phyloP scores from a whole-genome alignment of 2,888 invertebrate species.

The Creontiades dilutus region DNA sequence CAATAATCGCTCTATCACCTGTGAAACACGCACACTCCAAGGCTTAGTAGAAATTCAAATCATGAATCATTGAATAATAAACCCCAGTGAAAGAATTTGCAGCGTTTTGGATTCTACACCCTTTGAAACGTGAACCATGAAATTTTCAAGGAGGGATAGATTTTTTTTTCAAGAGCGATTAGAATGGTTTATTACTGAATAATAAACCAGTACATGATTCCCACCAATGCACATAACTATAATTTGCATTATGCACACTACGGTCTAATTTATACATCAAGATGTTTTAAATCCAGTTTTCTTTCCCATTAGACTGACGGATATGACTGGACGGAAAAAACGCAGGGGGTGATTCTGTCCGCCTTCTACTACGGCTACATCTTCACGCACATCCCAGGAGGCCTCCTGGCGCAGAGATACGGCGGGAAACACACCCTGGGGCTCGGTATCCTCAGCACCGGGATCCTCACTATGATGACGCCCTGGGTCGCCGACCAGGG shows the following conservation, averaged over 20 bases:
- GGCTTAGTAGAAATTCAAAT: no score
- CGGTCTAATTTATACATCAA: background rate
- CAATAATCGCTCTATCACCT: no score
- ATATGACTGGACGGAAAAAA: slow-evolving; percentile 85
- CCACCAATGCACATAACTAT: background rate
- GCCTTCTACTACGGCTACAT: slow-evolving; percentile 80
- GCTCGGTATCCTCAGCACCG: slow-evolving; percentile 79
- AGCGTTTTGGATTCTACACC: no score
- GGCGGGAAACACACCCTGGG: slow-evolving; percentile 80
- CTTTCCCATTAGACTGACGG: slow-evolving; percentile 78
- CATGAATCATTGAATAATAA: no score
- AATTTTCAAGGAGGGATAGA: no score
- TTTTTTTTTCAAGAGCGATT: no score
- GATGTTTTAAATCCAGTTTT: background rate
- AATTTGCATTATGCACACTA: no score
- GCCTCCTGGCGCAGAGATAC: slow-evolving; percentile 78
- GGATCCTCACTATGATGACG: slow-evolving; percentile 79
- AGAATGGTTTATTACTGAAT: no score
- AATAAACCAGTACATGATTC: no score
- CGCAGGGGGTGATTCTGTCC: slow-evolving; percentile 78
- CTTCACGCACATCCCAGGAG: slow-evolving; percentile 79
- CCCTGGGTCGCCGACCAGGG: slow-evolving; percentile 78
- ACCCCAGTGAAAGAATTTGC: no score
- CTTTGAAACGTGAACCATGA: no score
- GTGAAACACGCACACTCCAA: no score